These are phyloP conservation scores for Hypolimnas misippus DNA, from an alignment of 2,888 invertebrate genomes.

Conservation along the genomic window DNA sequence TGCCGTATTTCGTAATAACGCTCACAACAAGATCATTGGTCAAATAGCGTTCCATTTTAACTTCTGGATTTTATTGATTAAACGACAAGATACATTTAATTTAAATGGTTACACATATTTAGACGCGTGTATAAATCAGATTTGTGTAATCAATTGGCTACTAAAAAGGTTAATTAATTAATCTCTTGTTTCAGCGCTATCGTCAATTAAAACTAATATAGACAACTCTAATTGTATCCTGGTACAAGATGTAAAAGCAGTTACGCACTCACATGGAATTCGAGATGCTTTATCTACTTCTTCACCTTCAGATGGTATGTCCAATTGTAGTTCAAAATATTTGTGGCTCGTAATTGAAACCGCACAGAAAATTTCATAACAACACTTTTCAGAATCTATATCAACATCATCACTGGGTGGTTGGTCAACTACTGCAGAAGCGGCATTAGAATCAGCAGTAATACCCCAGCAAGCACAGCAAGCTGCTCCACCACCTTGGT, in stretches of 20 bases:
- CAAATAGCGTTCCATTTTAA: conserved; percentile 63
- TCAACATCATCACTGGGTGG: conserved; percentile 77
- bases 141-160: conserved; percentile 20
- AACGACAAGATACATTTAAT: conserved; percentile 22
- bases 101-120: neutral
- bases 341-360: neutral
- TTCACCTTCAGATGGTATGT: conserved; percentile 77
- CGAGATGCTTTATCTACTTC: conserved; percentile 87
- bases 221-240: conserved; percentile 95
- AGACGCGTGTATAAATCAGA: neutral
- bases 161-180: conserved; percentile 34
- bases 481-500: conserved; percentile 91
- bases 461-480: conserved; percentile 88
- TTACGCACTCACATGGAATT: conserved; percentile 93
- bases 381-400: conserved; percentile 86
- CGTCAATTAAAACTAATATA: conserved; percentile 94
- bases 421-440: conserved; percentile 82
- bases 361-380: neutral
- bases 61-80: conserved; percentile 33
- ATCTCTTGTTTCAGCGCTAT: conserved; percentile 89
- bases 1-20: conserved; percentile 63
- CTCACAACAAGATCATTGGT: conserved; percentile 50
- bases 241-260: conserved; percentile 94
- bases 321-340: neutral
- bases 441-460: conserved; percentile 81